Conservation (phyloP, 2,113 vertebrate genomes). For the Phalacrocorax carbo region DNA sequence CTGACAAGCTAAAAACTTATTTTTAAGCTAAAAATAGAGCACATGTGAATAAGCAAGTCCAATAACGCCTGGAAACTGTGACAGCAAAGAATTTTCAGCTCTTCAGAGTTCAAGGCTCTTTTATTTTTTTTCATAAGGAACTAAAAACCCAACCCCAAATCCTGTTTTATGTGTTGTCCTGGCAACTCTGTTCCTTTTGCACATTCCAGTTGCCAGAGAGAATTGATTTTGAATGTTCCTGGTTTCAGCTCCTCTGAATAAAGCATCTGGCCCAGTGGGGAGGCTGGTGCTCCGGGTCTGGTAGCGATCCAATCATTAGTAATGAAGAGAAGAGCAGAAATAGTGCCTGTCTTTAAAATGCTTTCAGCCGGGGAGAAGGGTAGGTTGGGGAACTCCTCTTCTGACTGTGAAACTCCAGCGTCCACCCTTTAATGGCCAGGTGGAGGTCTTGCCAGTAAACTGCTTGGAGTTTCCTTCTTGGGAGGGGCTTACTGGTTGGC, state of each 20-base stretch:
- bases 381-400: neutral
- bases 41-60: constrained; percentile 32
- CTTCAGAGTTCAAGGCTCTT: constrained; percentile 2
- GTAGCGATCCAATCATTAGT: neutral
- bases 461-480: neutral
- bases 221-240: constrained; percentile 35
- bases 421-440: neutral
- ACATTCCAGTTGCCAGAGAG: constrained; percentile 59
- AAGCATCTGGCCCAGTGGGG: constrained; percentile 36
- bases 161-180: constrained; percentile 59
- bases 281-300: neutral
- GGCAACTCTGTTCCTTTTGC: constrained; percentile 43
- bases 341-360: neutral
- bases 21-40: constrained; percentile 46
- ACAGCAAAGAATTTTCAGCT: constrained; percentile 24
- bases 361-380: neutral
- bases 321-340: constrained; percentile 27
- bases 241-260: constrained; percentile 36
- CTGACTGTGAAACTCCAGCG: neutral
- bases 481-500: neutral
- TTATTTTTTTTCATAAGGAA: neutral
- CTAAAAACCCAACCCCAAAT: neutral
- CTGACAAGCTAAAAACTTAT: constrained; percentile 3
- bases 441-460: neutral
- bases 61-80: constrained; percentile 5